Conservation (phyloP, 2,888 invertebrate species). For the Byasa hedistus region DNA sequence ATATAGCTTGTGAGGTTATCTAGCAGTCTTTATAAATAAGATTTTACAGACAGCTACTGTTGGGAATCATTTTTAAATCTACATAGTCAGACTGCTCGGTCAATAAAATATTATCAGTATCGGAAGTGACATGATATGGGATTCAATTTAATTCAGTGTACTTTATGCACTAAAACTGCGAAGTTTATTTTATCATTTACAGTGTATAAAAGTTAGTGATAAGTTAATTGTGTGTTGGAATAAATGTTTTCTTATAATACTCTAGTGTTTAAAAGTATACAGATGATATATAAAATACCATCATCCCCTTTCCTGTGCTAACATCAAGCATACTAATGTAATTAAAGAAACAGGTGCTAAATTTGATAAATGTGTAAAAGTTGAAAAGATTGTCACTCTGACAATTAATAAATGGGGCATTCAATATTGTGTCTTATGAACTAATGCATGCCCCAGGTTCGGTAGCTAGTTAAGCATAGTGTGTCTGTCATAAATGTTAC, state of each 20-base stretch:
- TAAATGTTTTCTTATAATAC: background rate
- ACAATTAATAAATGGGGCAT: background rate
- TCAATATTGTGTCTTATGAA: background rate
- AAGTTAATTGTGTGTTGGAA: too few relatives aligned
- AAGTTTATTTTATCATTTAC: too few relatives aligned
- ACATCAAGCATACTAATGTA: background rate
- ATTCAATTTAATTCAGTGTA: too few relatives aligned
- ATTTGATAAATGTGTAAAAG: background rate
- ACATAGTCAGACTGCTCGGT: background rate
- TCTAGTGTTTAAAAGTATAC: background rate
- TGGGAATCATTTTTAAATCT: background rate
- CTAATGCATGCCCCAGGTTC: background rate
- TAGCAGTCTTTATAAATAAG: constrained; percentile 1
- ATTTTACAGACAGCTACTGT: background rate
- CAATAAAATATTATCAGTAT: background rate
- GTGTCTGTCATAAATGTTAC: constrained; percentile 97
- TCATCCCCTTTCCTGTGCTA: background rate
- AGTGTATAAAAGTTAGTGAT: too few relatives aligned
- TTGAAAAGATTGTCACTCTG: background rate
- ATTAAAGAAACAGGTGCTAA: background rate
- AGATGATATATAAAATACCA: too few relatives aligned
- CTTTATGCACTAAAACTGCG: too few relatives aligned
- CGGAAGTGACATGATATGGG: too few relatives aligned
- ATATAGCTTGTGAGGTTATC: background rate
- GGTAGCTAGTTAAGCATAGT: constrained; percentile 95